A percentile compares a stretch with the other conserved stretches of the same genome.
These are phyloP conservation scores for Ceratina japonica DNA, from an alignment of 1,140 invertebrate genomes.

Conservation along the genomic window DNA sequence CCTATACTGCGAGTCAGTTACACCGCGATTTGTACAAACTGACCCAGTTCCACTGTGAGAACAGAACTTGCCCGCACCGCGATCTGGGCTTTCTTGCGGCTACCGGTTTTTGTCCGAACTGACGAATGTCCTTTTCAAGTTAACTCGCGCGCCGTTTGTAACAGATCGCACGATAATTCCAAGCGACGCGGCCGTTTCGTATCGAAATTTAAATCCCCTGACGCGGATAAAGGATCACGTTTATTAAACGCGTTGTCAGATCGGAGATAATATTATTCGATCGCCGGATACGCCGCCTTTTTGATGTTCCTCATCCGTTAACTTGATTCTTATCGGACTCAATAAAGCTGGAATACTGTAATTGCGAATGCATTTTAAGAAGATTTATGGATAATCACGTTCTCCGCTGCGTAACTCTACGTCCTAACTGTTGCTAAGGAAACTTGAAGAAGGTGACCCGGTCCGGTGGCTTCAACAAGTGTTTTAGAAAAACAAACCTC, in stretches of 20 bases:
- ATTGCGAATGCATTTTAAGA: too few relatives aligned
- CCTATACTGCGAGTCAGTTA: neutral
- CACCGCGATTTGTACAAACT: constrained; percentile 10
- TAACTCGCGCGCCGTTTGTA: neutral
- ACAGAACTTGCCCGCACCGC: constrained; percentile 1
- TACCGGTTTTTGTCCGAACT: constrained; percentile 6
- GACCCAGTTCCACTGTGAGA: constrained; percentile 18
- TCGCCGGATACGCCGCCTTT: too few relatives aligned
- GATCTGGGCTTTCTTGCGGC: neutral
- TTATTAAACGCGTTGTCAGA: too few relatives aligned
- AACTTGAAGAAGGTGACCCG: neutral
- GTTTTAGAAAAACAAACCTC: neutral
- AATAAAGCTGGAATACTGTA: too few relatives aligned
- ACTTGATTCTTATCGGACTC: too few relatives aligned
- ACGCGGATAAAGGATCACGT: too few relatives aligned
- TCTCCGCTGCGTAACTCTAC: neutral
- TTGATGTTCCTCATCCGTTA: too few relatives aligned
- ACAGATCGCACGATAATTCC: neutral
- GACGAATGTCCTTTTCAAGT: constrained; percentile 23
- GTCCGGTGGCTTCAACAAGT: neutral
- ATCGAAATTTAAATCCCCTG: too few relatives aligned
- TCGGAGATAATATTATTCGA: too few relatives aligned
- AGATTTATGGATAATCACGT: too few relatives aligned
- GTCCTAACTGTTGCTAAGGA: neutral
- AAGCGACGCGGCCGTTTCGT: too few relatives aligned